Base-by-base conservation (phyloP, 2,888 invertebrate genomes). In the Reticulitermes lucifugus region DNA sequence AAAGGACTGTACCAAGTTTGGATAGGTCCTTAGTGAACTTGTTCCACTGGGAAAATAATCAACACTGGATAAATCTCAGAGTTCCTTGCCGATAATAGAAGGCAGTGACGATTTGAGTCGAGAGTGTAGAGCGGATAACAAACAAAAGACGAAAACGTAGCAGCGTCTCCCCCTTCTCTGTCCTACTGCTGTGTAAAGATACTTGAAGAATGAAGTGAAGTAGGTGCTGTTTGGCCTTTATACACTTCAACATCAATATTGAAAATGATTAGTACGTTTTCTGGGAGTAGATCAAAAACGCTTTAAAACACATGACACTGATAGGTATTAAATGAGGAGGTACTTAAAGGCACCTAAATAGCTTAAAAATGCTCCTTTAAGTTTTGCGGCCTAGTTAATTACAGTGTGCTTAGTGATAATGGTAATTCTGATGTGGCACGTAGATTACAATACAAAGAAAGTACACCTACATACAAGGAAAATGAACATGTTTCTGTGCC, bases 61-160 rank as follows among this genome's bases (percentile, higher is more conserved):
- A 73, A 41, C 73, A 73, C 73, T 73, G 35, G 73, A 73, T 73
- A 73, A 35, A 73, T 73, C 73, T 73, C 35, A 73, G 73, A 29
- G 35, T 73, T 41, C 41, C 35, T 73, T 35, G 73, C 35, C 73
- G 29, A 73, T 73, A 41, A 73, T 73, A 12, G 41, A 14, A 21
- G 21, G 2, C 14, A 41, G 41, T n/a, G 65, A 65, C 65, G 65
- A 25, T 65, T 25, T 25, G 65, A 65, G 25, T 12, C 65, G 65
- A n/a, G 25, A 65, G n/a, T 9, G 25, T 60, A 0, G 25, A n/a
- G 65, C 25, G 65, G 65, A 65, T 9, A n/a, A 35, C 65, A 12
- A 65, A 65, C 25, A 25, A 4, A 65, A n/a, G 0, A n/a, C 14
- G 12, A 65, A 35, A 41, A 73, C 41, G 14, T 21, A 41, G 41